These are phyloP conservation scores for Penaeus indicus DNA, from an alignment of 1,140 invertebrate species.

Conservation along the genomic window DNA sequence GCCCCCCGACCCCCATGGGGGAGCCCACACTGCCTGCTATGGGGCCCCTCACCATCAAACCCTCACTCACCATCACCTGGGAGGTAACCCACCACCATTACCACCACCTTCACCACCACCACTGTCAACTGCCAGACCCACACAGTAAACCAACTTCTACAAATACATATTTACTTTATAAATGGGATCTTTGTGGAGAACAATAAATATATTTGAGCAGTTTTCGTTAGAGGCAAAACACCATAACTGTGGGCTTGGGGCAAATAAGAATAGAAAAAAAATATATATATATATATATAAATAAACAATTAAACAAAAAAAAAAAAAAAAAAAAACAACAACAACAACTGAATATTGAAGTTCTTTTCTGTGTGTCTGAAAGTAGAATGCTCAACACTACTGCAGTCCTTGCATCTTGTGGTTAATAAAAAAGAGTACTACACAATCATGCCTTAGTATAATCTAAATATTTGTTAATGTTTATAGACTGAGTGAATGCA, in stretches of 20 bases:
- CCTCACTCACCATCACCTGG: constrained; percentile 63
- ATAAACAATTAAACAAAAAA: not conserved
- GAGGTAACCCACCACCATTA: constrained; percentile 61
- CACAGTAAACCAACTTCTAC: constrained; percentile 56
- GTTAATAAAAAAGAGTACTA: constrained; percentile 52
- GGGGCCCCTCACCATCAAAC: constrained; percentile 55
- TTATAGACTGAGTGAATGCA: constrained; percentile 54
- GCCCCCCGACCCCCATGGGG: constrained; percentile 52
- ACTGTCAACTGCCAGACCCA: constrained; percentile 59
- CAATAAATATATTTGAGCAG: no score
- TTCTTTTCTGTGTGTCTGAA: constrained; percentile 59
- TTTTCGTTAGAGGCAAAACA: no score
- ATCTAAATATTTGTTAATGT: constrained; percentile 52
- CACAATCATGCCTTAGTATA: constrained; percentile 58
- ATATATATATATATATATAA: not conserved
- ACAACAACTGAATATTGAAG: constrained; percentile 16
- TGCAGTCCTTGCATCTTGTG: constrained; percentile 51
- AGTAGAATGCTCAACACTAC: constrained; percentile 60
- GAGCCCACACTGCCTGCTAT: constrained; percentile 49
- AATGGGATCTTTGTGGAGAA: not conserved
- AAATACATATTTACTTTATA: constrained; percentile 27
- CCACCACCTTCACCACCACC: constrained; percentile 62
- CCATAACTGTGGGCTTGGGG: no score
- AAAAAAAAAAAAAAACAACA: not conserved
- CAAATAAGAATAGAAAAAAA: no score